Base-by-base conservation (phyloP, 2,888 invertebrate species). In the Apamea epomidion region DNA sequence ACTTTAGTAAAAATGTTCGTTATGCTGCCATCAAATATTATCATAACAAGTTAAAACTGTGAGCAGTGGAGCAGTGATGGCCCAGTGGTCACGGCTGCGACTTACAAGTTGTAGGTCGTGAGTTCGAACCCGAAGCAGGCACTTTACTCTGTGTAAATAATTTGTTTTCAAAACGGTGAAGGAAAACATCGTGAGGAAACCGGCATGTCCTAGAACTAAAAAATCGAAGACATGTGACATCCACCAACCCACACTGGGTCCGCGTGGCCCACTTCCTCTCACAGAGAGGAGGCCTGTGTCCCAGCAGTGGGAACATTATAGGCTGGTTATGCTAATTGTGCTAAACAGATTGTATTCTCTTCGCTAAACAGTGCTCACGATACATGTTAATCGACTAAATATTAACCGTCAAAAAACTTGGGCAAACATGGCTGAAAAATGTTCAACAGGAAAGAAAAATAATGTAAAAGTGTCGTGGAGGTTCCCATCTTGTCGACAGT, bases 401-500 rank as follows among this genome's bases (percentile, higher is more conserved):
- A 72, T 29, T 68, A 64, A 21, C 37, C 14, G 32, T 48, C 21
- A 42, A 71, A 73, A 78, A 87, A 78, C 62, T 83, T 54, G 25
- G 70, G 62, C 2, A 62, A 78, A 87, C 75, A 70, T 58, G 37
- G 65, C 48, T 65, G 48, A 45, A 64, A 45, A 74, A 69, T 69
- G 42, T 74, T 69, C 54, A 64, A 29, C 42, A 60, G 69, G 32
- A 74, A 84, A 83, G 42, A 54, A 83, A 80, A 81, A 81, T 14
- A 74, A 80, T 62, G 29, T 32, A 29, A 80, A 82, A n/a, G 45
- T 76, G 64, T 78, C 14, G 75, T 78, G 45, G 75, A 62, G 72
- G 75, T 82, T 86, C 29, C 16, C 32, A 32, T 84, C 65, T 65
- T 75, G 87, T 82, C 85, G 82, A 74, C 80, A 83, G 85, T 72